Base-by-base conservation (phyloP, 2,113 vertebrate genomes). In the Hyaena hyaena region DNA sequence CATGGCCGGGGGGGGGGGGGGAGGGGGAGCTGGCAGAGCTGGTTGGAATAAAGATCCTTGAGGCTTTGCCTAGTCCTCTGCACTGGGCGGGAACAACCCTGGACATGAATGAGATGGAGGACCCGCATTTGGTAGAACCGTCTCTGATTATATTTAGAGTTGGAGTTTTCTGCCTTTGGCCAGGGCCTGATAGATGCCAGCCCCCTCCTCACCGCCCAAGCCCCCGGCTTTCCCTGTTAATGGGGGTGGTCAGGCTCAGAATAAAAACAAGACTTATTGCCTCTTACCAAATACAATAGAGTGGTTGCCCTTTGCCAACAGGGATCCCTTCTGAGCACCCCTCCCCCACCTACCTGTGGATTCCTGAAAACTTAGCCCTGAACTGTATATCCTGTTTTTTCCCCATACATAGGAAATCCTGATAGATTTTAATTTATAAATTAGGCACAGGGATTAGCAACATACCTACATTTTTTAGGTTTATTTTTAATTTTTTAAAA, bases 81-180 rank as follows among this genome's bases (percentile, higher is more conserved):
- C 35, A 39, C 17, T 4, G 10, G 5, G 6, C 7, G 8, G 0
- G 6, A 74, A 9, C 7, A n/a, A 8, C 0, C 8, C n/a, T 39
- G 17, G 48, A 61, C 43, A 48, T 48, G n/a, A 21, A 55, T 14
- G 53, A 73, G 33, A 11, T 53, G 43, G 8, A 53, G 82, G 50
- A 53, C 14, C 1, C 6, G 35, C 10, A 3, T n/a, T 7, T 19
- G 55, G n/a, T 39, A 82, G 65, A 45, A 61, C 43, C 43, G 65
- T 82, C 45, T 84, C 39, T 61, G 9, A 17, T 12, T 19, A 6
- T 16, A 50, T 33, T 61, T 58, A 33, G 31, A 50, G 12, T 76
- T 7, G 50, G 35, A 73, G 28, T 45, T 95, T 87, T 79, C 10
- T 24, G 63, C 14, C 65, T 79, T 92, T 79, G 45, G 61, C 33